phyloP scores from a whole-genome alignment of 2,888 invertebrate genomes.

The Drymonia ruficornis region DNA sequence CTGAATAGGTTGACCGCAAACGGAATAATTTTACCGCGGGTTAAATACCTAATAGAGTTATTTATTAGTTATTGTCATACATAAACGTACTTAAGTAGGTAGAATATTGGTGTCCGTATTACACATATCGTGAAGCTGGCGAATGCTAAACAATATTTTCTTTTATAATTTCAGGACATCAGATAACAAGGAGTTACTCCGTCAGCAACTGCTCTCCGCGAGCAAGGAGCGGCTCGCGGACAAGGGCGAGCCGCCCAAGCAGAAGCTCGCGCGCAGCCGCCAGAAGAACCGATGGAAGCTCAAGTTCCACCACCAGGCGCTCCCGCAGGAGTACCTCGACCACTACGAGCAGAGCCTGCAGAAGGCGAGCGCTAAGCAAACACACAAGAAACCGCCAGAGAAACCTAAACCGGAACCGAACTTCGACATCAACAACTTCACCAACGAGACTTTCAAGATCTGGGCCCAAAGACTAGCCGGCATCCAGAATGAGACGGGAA shows the following conservation, averaged over 20 bases:
- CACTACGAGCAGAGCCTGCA: constrained; percentile 91
- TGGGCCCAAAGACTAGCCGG: constrained; percentile 91
- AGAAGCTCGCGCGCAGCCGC: constrained; percentile 72
- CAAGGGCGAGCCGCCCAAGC: constrained; percentile 61
- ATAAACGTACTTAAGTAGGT: too few relatives aligned
- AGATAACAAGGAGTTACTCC: constrained; percentile 76
- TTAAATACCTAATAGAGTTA: too few relatives aligned
- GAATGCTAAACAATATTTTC: not conserved
- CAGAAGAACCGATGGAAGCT: constrained; percentile 89
- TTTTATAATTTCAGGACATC: constrained; percentile 62
- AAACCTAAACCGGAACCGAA: constrained; percentile 70
- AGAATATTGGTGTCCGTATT: too few relatives aligned
- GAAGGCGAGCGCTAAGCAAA: constrained; percentile 70
- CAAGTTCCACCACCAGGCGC: constrained; percentile 92
- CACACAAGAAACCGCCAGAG: constrained; percentile 54
- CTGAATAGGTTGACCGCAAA: too few relatives aligned
- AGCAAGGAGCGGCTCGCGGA: constrained; percentile 69
- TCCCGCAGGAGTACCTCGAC: constrained; percentile 91
- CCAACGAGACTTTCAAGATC: constrained; percentile 88
- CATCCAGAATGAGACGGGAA: constrained; percentile 86
- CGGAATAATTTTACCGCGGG: too few relatives aligned
- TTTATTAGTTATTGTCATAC: too few relatives aligned
- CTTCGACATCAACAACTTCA: constrained; percentile 69
- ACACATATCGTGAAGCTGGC: not conserved
- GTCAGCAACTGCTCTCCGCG: constrained; percentile 73